Evolutionary conservation across 2,113 vertebrate genomes (phyloP).

Genomic region (Madoqua kirkii): DNA sequence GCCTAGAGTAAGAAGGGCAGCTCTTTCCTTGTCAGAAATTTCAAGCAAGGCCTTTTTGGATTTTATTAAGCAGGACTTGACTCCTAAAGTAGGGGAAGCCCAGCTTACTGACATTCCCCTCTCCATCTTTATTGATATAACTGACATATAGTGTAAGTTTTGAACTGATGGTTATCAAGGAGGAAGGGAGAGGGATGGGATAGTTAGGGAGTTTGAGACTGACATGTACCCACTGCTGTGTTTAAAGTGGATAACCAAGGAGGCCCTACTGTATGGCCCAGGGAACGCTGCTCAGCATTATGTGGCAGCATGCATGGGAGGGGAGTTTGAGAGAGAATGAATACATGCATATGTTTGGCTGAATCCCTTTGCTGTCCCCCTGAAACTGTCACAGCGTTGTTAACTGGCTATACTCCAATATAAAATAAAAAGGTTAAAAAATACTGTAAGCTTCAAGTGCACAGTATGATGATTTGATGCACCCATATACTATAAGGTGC

Average conservation of each 20-base stretch:
- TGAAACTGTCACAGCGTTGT: neutral
- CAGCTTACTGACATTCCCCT: neutral
- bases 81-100: neutral
- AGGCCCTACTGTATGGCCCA: neutral
- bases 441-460: neutral
- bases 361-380: neutral
- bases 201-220: neutral
- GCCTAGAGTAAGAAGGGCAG: neutral
- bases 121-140: neutral
- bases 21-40: neutral
- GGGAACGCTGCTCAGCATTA: neutral
- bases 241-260: neutral
- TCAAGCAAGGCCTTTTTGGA: neutral
- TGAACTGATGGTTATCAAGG: neutral
- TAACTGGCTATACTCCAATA: neutral
- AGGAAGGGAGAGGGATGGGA: neutral
- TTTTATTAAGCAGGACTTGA: neutral
- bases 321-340: neutral
- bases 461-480: neutral
- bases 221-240: neutral
- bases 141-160: neutral
- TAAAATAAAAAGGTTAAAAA: neutral
- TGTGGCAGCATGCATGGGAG: neutral
- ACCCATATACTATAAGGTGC: neutral
- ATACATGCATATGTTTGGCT: neutral